Evolutionary conservation across 2,888 invertebrate species (phyloP), one percentile per base, ranked within the genome.

Genomic region (Ceraclea dissimilis): DNA sequence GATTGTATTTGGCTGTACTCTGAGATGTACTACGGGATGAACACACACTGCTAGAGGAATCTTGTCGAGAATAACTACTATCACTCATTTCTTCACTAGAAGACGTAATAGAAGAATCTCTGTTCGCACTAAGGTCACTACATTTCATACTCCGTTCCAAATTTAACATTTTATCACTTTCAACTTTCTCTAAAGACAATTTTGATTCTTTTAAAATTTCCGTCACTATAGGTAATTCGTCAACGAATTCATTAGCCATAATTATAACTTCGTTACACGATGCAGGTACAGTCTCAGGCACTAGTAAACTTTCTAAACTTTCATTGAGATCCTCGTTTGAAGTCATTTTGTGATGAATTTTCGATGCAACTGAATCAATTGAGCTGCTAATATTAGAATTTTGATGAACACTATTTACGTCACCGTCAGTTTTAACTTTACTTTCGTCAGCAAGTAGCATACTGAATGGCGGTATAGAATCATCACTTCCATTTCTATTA

Each of bases 1-100:
- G 81, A 64, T 82, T 82, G 67, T 84, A 85, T 67, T 83, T 84
- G 59, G 84, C 84, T 26, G 88, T 88, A 68, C 84, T 85, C 64
- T 84, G 70, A 43, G 79, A 79, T 21, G 80, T 79, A 51, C 77
- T 71, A 58, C 74, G 80, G 58, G 85, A 85, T 56, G 85, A 85
- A 67, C 80, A 79, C 64, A 80, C 76, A 65, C 82, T 82, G 66
- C 81, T 80, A 52, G 79, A 75, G 47, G 82, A 83, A 67, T 82
- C 80, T 69, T 80, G 81, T 52, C 82, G 79, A 49, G 69, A 67
- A 60, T 54, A 58, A 34, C 54, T 54, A 5, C 39, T 34, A 18
- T 60, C 56, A 49, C 54, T 54, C 43, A 43, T 54, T 46, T 61
- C 59, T 47, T 56, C 58, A 48, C 48, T 59, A 20, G 59, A 55